Conservation (phyloP, 2,888 invertebrate genomes). For the Palloptera scutellata region DNA sequence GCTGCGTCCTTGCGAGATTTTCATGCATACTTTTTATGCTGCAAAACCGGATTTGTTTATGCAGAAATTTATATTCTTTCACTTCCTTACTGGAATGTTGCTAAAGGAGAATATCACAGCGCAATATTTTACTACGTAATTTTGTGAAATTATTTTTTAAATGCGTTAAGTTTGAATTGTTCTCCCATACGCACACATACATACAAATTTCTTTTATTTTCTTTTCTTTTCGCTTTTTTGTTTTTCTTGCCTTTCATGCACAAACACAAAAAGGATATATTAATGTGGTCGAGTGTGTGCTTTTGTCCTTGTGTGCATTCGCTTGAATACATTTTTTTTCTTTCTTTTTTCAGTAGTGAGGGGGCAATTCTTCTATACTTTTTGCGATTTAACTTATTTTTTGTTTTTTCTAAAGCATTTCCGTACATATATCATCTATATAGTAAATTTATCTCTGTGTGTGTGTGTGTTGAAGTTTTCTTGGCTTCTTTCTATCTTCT, state of each 20-base stretch:
- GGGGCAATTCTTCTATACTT: too few species aligned
- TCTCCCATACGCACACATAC: neutral
- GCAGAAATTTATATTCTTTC: neutral
- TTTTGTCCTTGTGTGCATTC: conserved; percentile 22
- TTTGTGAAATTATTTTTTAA: too few species aligned
- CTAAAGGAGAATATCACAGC: too few species aligned
- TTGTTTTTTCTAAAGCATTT: neutral
- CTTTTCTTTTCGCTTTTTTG: conserved; percentile 15
- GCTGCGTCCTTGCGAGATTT: too few species aligned
- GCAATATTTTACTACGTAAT: too few species aligned
- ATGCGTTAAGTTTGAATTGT: too few species aligned
- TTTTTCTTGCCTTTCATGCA: neutral
- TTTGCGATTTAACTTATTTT: too few species aligned
- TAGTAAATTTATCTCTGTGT: neutral
- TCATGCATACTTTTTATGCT: too few species aligned
- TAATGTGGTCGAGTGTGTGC: conserved; percentile 13
- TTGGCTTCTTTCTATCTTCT: neutral
- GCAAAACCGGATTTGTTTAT: neutral
- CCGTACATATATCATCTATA: neutral
- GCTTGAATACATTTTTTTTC: neutral
- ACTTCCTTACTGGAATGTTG: neutral
- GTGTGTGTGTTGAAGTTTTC: neutral
- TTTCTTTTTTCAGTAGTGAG: too few species aligned
- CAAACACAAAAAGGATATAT: conserved; percentile 13
- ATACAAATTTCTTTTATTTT: neutral